Conservation (phyloP, 2,797 vertebrate species). For the Neosilurus mollespiculum region DNA sequence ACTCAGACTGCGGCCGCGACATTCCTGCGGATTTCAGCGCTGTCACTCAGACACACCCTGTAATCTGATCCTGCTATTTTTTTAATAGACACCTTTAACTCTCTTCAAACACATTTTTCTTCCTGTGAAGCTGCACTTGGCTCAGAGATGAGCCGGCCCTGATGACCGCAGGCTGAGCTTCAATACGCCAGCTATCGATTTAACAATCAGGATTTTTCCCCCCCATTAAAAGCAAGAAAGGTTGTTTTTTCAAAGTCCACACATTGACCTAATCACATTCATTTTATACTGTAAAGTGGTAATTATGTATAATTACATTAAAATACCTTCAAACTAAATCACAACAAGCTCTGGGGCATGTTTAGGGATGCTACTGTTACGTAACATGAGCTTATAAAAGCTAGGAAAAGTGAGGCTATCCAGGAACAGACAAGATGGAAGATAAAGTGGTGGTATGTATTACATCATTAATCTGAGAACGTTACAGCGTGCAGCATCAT, state of each 20-base stretch:
- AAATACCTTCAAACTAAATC: not conserved
- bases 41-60: slow-evolving; percentile 11
- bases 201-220: slow-evolving; percentile 45
- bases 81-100: slow-evolving; percentile 41
- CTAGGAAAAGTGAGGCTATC: too few relatives aligned
- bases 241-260: not conserved
- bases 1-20: not conserved
- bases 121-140: slow-evolving; percentile 30
- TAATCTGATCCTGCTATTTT: slow-evolving; percentile 14
- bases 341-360: too few relatives aligned
- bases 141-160: not conserved
- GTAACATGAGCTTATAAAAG: too few relatives aligned
- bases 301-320: not conserved
- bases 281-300: too few relatives aligned
- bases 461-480: too few relatives aligned
- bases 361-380: too few relatives aligned
- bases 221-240: not conserved
- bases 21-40: not conserved
- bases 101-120: slow-evolving; percentile 28
- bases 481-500: too few relatives aligned
- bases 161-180: slow-evolving; percentile 26
- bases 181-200: slow-evolving; percentile 46
- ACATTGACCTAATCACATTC: not conserved
- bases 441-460: too few relatives aligned
- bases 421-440: too few relatives aligned